These are phyloP conservation scores for Cyanocitta stelleri DNA, from an alignment of 2,113 vertebrate genomes.

Conservation along the genomic window DNA sequence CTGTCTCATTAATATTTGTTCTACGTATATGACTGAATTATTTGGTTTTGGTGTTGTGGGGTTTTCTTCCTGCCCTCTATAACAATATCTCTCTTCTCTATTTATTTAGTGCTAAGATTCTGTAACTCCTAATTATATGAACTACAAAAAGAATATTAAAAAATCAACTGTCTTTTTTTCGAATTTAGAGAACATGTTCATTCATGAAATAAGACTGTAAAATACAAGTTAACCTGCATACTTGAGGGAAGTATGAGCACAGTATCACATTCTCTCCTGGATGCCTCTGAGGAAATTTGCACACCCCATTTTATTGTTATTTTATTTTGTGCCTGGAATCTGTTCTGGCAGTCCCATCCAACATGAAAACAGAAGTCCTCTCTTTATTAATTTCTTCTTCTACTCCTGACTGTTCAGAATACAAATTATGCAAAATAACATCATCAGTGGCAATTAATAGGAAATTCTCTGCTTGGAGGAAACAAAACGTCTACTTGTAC, in stretches of 20 bases:
- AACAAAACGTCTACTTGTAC: not conserved
- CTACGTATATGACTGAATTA: not conserved
- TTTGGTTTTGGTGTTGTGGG: not conserved
- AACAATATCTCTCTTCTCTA: not conserved
- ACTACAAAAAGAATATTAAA: not conserved
- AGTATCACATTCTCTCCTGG: not conserved
- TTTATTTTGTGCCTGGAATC: not conserved
- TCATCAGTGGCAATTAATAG: not conserved
- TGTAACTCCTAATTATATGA: not conserved
- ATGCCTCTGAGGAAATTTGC: not conserved
- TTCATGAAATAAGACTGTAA: not conserved
- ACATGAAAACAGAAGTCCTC: not conserved
- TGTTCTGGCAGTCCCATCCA: not conserved
- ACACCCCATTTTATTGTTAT: not conserved
- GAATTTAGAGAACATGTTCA: not conserved
- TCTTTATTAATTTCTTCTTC: not conserved
- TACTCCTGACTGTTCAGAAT: not conserved
- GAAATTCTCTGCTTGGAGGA: not conserved
- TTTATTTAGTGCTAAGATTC: not conserved
- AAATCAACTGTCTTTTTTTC: not conserved
- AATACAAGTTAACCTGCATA: not conserved
- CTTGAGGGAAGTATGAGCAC: not conserved
- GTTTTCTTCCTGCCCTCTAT: rapidly evolving
- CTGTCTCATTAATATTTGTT: not conserved
- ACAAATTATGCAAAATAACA: conserved; percentile 7